A percentile compares a stretch with the other conserved stretches of the same genome.
Evolutionary conservation across 2,797 vertebrate genomes (phyloP).

Genomic region (Synaphobranchus kaupii): DNA sequence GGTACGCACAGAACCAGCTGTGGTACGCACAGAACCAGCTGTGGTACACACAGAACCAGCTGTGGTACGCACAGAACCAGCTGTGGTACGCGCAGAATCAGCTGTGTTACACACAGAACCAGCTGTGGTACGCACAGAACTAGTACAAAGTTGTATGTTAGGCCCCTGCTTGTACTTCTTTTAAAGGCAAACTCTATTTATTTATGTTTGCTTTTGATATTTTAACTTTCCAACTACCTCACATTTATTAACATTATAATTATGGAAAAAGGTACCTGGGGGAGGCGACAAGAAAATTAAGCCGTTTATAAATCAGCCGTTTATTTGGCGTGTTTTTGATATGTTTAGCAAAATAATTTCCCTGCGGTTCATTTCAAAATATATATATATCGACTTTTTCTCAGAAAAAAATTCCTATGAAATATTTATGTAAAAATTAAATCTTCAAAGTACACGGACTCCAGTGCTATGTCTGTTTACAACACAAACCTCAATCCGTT

Average conservation of each 20-base stretch:
- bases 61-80: background rate
- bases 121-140: too few species aligned
- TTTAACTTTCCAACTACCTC: background rate
- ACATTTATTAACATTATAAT: background rate
- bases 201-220: background rate
- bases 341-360: conserved; percentile 4
- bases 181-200: background rate
- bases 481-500: background rate
- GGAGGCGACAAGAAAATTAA: background rate
- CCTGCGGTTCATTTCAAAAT: background rate
- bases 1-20: background rate
- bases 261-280: background rate
- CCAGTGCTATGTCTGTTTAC: background rate
- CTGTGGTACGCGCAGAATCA: background rate
- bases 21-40: background rate
- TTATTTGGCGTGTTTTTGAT: background rate
- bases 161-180: background rate
- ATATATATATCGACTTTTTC: background rate
- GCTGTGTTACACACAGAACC: background rate
- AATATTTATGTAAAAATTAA: background rate
- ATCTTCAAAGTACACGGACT: background rate
- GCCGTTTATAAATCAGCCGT: background rate
- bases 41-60: background rate
- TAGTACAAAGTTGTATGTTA: background rate
- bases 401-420: background rate